Conservation (phyloP, 2,888 invertebrate species). For the Leptopterna dolabrata region DNA sequence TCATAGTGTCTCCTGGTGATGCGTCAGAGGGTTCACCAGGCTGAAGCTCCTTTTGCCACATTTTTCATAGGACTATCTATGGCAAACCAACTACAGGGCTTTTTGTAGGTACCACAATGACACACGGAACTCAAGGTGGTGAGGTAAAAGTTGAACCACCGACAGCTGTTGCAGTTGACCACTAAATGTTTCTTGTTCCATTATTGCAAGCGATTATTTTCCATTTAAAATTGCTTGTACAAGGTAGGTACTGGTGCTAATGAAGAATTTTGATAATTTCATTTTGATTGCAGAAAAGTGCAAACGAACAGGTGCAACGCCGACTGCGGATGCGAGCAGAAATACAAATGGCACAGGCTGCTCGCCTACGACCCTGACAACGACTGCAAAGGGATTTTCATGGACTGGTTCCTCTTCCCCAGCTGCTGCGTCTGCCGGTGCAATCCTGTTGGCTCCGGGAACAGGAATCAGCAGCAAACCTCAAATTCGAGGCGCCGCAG, state of each 20-base stretch:
- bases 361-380: conserved; percentile 92
- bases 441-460: conserved; percentile 57
- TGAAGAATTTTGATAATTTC: background rate
- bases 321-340: conserved; percentile 90
- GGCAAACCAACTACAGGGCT: too few relatives aligned
- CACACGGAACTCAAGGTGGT: too few relatives aligned
- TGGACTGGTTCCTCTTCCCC: conserved; percentile 94
- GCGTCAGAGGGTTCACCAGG: too few relatives aligned
- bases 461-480: background rate
- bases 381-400: conserved; percentile 93
- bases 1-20: too few relatives aligned
- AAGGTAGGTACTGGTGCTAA: background rate
- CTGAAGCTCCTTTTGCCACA: too few relatives aligned
- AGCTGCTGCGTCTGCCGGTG: conserved; percentile 90
- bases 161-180: too few relatives aligned
- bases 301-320: conserved; percentile 84
- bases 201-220: too few relatives aligned
- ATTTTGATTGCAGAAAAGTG: conserved; percentile 73
- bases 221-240: too few relatives aligned
- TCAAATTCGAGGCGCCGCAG: background rate
- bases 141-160: too few relatives aligned
- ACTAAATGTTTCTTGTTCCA: too few relatives aligned
- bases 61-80: too few relatives aligned
- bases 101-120: too few relatives aligned
- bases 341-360: conserved; percentile 87